Conservation (phyloP, 2,888 invertebrate species). For the Macroteleia sp. region DNA sequence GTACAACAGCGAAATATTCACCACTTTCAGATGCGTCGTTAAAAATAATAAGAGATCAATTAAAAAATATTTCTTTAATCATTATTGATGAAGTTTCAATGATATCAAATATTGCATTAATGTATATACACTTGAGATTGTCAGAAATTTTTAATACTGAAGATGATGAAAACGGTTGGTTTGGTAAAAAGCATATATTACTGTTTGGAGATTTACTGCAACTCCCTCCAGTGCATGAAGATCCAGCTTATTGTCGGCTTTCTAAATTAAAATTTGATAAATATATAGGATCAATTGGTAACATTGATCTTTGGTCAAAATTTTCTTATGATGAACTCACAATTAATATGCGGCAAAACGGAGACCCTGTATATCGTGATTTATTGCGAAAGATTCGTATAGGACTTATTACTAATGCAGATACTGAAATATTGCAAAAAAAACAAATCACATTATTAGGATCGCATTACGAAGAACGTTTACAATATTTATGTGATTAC, state of each 20-base stretch:
- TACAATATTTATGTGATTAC: constrained; percentile 30
- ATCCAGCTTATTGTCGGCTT: constrained; percentile 67
- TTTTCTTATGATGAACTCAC: constrained; percentile 73
- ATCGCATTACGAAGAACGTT: background rate
- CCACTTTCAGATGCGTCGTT: too few species aligned
- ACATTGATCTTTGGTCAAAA: constrained; percentile 69
- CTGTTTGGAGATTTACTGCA: too few species aligned
- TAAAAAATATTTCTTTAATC: too few species aligned
- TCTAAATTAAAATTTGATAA: constrained; percentile 64
- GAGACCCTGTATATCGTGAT: constrained; percentile 65
- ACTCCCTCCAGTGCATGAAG: too few species aligned
- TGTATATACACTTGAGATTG: too few species aligned
- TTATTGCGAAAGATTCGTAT: constrained; percentile 64
- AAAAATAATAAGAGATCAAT: too few species aligned
- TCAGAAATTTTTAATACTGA: too few species aligned
- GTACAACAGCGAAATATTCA: too few species aligned
- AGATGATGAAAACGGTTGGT: too few species aligned
- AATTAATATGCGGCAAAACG: constrained; percentile 71
- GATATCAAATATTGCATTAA: too few species aligned
- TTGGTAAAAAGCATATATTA: too few species aligned
- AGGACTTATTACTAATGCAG: constrained; percentile 16
- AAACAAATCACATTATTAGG: constrained; percentile 12
- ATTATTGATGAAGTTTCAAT: too few species aligned
- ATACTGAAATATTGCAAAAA: constrained; percentile 29
- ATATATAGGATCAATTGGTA: constrained; percentile 65